phyloP scores from a whole-genome alignment of 2,113 vertebrate species.

The Paraplagusia blochii region DNA sequence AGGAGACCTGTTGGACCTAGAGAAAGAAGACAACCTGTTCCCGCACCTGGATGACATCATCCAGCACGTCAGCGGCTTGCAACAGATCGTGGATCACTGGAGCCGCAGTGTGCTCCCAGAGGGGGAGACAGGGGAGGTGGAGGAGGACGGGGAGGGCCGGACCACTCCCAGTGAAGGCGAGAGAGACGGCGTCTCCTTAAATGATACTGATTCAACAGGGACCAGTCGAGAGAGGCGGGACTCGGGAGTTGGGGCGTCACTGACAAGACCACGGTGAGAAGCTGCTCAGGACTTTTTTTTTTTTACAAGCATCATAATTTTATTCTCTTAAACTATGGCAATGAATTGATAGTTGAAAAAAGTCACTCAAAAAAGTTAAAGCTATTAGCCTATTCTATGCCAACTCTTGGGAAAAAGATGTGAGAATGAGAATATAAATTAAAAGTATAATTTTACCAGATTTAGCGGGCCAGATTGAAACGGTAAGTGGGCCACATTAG shows the following conservation, averaged over 20 bases:
- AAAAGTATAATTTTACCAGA: too few relatives aligned
- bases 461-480: too few relatives aligned
- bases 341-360: too few relatives aligned
- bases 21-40: constrained; percentile 86
- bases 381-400: too few relatives aligned
- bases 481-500: too few relatives aligned
- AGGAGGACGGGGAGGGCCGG: constrained; percentile 81
- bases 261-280: constrained; percentile 88
- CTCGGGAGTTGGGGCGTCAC: constrained; percentile 92
- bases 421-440: too few relatives aligned
- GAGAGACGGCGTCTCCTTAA: constrained; percentile 86
- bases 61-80: constrained; percentile 89
- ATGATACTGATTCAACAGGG: constrained; percentile 84
- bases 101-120: constrained; percentile 84
- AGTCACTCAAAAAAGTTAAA: too few relatives aligned
- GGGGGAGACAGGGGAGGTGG: constrained; percentile 46
- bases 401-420: too few relatives aligned
- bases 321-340: too few relatives aligned
- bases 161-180: constrained; percentile 88
- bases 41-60: constrained; percentile 92
- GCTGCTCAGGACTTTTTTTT: neutral
- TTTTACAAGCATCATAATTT: too few relatives aligned
- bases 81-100: constrained; percentile 91
- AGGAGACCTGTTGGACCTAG: constrained; percentile 90
- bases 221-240: constrained; percentile 90